These are phyloP conservation scores for Hetaerina americana DNA, from an alignment of 1,140 invertebrate species.

Conservation along the genomic window DNA sequence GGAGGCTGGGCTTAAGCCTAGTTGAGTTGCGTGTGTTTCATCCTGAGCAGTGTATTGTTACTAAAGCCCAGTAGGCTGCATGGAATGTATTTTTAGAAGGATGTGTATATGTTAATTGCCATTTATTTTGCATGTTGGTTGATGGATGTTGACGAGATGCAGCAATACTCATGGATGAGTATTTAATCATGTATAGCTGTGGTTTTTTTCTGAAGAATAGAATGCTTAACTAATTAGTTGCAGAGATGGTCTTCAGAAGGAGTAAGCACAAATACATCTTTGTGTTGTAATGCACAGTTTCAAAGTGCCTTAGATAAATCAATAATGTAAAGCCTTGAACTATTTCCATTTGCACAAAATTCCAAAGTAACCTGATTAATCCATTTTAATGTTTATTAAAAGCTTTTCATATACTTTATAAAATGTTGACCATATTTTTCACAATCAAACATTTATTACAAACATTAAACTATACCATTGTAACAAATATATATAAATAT, in stretches of 20 bases:
- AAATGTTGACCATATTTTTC: neutral
- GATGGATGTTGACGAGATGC: neutral
- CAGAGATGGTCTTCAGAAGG: neutral
- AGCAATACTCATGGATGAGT: neutral
- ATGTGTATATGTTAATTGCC: neutral
- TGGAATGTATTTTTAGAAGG: neutral
- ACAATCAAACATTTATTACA: neutral
- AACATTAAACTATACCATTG: neutral
- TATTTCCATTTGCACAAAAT: neutral
- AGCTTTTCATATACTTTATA: neutral
- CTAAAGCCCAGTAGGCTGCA: neutral
- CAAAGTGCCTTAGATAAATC: neutral
- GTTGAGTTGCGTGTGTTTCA: neutral
- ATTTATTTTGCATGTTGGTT: neutral
- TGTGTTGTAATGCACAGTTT: neutral
- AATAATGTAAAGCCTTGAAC: neutral
- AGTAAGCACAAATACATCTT: neutral
- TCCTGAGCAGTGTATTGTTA: neutral
- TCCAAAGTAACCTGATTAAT: neutral
- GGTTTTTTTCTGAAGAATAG: neutral
- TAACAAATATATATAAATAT: neutral
- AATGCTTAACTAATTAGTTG: neutral
- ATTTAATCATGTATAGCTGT: neutral
- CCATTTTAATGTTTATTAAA: neutral
- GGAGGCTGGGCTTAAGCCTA: slow-evolving; percentile 75